Conservation (phyloP, 64 coral and sea anemone genomes). For the Montipora efflorescens region DNA sequence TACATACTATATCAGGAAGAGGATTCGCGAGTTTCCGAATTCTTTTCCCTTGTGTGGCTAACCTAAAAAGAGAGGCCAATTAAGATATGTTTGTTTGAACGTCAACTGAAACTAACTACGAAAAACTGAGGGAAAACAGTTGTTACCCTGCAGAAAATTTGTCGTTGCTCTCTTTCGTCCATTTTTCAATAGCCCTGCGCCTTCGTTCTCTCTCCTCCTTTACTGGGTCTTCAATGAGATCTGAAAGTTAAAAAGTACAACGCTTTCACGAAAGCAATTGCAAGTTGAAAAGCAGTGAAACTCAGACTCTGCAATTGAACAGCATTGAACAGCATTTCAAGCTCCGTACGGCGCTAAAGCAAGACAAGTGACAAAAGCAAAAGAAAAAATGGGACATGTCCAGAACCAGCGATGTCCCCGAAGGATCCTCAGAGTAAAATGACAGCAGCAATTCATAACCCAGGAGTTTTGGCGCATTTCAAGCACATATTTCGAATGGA, state of each 20-base stretch:
- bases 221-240: conserved; percentile 43
- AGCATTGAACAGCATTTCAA: too few species aligned
- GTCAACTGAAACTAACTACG: background rate
- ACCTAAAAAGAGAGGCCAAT: background rate
- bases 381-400: too few species aligned
- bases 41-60: background rate
- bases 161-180: conserved; percentile 38
- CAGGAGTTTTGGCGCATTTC: too few species aligned
- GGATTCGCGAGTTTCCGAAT: background rate
- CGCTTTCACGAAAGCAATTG: too few species aligned
- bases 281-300: too few species aligned
- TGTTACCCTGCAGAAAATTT: conserved; percentile 31
- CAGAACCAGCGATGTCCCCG: too few species aligned
- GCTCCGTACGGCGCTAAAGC: too few species aligned
- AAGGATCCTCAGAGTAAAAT: too few species aligned
- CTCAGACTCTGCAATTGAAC: too few species aligned
- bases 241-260: background rate
- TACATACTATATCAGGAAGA: background rate
- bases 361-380: too few species aligned
- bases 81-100: background rate
- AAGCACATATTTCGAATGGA: too few species aligned
- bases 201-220: conserved; percentile 31
- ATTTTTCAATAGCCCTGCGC: conserved; percentile 34
- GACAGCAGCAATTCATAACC: too few species aligned
- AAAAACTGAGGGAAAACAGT: background rate